A percentile compares a stretch with the other conserved stretches of the same genome.
phyloP scores from a whole-genome alignment of 1,140 invertebrate species.

The Popillia japonica region DNA sequence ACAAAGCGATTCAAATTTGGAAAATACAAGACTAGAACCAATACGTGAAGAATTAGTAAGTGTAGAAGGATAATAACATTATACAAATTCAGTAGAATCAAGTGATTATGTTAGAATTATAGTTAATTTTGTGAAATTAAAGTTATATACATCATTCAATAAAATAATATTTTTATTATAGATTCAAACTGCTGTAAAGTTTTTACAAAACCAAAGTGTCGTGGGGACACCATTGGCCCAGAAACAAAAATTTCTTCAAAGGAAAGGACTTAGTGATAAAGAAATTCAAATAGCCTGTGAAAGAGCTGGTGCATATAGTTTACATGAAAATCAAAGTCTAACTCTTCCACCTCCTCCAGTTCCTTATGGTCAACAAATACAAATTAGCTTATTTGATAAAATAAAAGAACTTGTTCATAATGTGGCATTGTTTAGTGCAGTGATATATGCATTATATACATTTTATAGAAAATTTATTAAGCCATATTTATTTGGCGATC shows the following conservation, averaged over 20 bases:
- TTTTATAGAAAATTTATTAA: slow-evolving; percentile 69
- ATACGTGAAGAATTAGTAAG: slow-evolving; percentile 39
- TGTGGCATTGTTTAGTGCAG: slow-evolving; percentile 73
- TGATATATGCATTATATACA: slow-evolving; percentile 74
- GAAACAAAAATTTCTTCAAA: slow-evolving; percentile 80
- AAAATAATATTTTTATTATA: slow-evolving; percentile 53
- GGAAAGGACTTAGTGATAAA: slow-evolving; percentile 82
- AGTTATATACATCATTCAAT: no score
- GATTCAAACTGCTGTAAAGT: slow-evolving; percentile 86
- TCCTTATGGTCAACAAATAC: slow-evolving; percentile 52
- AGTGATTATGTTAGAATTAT: no score
- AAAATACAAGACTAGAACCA: background rate
- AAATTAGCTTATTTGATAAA: slow-evolving; percentile 61
- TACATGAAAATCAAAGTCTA: slow-evolving; percentile 52
- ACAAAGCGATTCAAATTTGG: slow-evolving; percentile 14
- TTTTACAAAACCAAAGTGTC: slow-evolving; percentile 85
- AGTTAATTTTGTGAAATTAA: no score
- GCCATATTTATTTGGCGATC: slow-evolving; percentile 57
- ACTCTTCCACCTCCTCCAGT: slow-evolving; percentile 39
- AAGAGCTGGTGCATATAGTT: slow-evolving; percentile 63
- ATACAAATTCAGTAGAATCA: background rate
- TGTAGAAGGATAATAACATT: slow-evolving; percentile 1
- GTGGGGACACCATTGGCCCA: slow-evolving; percentile 74
- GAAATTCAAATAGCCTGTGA: slow-evolving; percentile 80
- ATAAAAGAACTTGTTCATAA: slow-evolving; percentile 74